Evolutionary conservation across 92 coral and sea anemone species (phyloP), one percentile per base, ranked within the genome.

Genomic region (Parazoanthus atlanticus): DNA sequence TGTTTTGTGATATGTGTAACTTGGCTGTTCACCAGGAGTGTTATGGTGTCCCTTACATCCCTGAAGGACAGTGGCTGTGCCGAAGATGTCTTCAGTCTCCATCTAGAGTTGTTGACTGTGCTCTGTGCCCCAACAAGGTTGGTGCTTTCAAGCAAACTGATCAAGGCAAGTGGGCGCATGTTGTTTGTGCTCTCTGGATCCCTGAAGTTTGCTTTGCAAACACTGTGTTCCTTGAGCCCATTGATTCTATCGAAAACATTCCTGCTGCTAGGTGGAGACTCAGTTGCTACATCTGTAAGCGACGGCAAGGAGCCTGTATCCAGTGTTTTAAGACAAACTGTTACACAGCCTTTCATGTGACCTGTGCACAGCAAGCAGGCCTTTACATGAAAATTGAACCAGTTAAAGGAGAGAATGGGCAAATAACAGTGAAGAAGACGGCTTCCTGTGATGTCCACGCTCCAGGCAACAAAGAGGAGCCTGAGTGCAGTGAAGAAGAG

Each of bases 51-150:
- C 99, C 99, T 23, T 97, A 97, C 88, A 97, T 97, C 81, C 99
- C 99, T 5, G 99, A 97, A 93, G 99, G 99, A 54, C 99, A 97
- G 94, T 97, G 99, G 99, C 97, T 97, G 49, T 97, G 99, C 74
- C 92, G 99, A 65, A 93, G 99, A 31, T 97, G 99, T 88, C 93
- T 97, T 88, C 98, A 97, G 89, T 97, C 99, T 43, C 99, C 99
- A 58, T 97, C 99, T 25, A 93, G 98, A 81, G 98, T 94, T 3
- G 99, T 97, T 3, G 99, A 97, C 88, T 97, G 99, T 88, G 98
- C 94, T 66, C 87, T 97, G 84, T 97, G 99, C 76, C 99, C 99
- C 38, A 97, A 95, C 91, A 97, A 95, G 90, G 96, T 98, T 88
- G 99, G 99, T 73, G 99, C 99, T 31, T 97, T 97, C 79, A 97